Evolutionary conservation across 2,888 invertebrate species (phyloP).

Genomic region (Thereva unica): DNA sequence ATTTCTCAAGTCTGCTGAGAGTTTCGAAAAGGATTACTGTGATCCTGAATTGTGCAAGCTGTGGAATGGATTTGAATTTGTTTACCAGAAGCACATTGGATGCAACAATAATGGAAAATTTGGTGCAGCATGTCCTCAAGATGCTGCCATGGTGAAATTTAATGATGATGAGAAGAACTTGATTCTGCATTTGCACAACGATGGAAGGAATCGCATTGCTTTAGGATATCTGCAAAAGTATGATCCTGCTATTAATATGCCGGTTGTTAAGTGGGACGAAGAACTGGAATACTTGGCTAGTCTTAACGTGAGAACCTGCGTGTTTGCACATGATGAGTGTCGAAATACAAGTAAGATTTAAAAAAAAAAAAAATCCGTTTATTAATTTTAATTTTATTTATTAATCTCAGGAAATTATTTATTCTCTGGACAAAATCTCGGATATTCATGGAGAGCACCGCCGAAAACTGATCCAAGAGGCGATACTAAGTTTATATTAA

Average conservation of each 20-base stretch:
- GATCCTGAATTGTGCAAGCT: conserved; percentile 48
- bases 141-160: conserved; percentile 48
- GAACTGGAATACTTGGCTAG: conserved; percentile 44
- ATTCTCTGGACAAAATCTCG: too few relatives aligned
- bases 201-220: conserved; percentile 42
- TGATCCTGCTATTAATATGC: conserved; percentile 42
- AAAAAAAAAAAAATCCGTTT: too few relatives aligned
- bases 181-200: conserved; percentile 50
- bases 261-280: conserved; percentile 42
- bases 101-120: conserved; percentile 42
- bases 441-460: too few relatives aligned
- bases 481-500: too few relatives aligned
- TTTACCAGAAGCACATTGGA: conserved; percentile 49
- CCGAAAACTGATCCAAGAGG: too few relatives aligned
- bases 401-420: too few relatives aligned
- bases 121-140: conserved; percentile 28
- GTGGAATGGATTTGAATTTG: conserved; percentile 51
- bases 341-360: conserved; percentile 41
- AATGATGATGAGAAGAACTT: conserved; percentile 50
- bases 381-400: too few relatives aligned
- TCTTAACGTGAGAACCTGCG: conserved; percentile 43
- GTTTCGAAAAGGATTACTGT: conserved; percentile 45
- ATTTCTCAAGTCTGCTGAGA: too few relatives aligned
- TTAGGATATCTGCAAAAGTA: conserved; percentile 39
- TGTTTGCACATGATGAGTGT: conserved; percentile 42